These are phyloP conservation scores for Agrotis exclamationis DNA, from an alignment of 2,888 invertebrate species.

Conservation along the genomic window DNA sequence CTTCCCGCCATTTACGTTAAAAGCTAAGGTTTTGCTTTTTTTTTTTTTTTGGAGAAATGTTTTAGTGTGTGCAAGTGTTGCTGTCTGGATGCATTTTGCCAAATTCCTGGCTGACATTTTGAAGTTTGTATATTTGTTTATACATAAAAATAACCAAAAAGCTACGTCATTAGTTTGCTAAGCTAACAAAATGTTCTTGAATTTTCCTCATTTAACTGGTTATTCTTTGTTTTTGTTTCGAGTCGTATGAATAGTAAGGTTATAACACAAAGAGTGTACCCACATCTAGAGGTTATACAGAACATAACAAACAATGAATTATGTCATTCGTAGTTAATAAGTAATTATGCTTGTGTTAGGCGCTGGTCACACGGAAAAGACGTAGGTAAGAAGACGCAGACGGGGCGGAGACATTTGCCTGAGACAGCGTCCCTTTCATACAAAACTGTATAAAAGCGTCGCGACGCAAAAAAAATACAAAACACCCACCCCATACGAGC, in stretches of 20 bases:
- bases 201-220: background rate
- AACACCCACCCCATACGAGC: no score
- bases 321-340: background rate
- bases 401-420: no score
- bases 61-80: background rate
- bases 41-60: background rate
- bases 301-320: background rate
- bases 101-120: background rate
- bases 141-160: no score
- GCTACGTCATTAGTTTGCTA: no score
- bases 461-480: no score
- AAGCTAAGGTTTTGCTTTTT: background rate
- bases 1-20: conserved; percentile 26
- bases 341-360: background rate
- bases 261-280: background rate
- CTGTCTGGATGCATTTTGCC: background rate
- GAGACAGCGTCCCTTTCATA: no score
- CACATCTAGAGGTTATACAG: background rate
- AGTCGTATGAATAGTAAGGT: no score
- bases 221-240: background rate
- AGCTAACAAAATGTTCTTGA: no score
- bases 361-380: no score
- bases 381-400: no score
- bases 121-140: conserved; percentile 24
- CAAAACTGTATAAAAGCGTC: no score